Evolutionary conservation across 2,888 invertebrate genomes (phyloP), one percentile per base, ranked within the genome.

Genomic region (Mimumesa dahlbomi): DNA sequence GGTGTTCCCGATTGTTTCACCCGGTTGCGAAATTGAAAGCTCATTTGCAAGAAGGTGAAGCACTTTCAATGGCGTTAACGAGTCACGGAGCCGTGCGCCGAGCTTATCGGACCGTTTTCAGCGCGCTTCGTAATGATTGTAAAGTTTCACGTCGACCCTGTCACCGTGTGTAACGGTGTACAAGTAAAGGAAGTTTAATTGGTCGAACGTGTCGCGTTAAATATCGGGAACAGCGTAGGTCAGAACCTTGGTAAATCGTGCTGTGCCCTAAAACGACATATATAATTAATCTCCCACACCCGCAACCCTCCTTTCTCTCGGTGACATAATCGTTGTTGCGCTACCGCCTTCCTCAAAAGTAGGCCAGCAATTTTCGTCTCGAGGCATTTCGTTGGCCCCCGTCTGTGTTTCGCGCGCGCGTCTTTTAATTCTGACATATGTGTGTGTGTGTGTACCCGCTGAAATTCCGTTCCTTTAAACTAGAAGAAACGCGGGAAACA

Each of bases 271-370:
- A 78, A 76, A 75, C 70, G 65, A 64, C 76, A 46, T 40, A 68
- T 65, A 72, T 70, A 82, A 83, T 85, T 83, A 83, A 85, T 85
- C 82, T 81, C 52, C 76, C 79, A 75, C 82, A 81, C 80, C 81
- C 82, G 77, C 82, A 80, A n/a, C 78, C 74, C 79, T 75, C 82
- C 81, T 81, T 83, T 81, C 81, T 82, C 78, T 81, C 50, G 56
- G 79, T 81, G 79, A 81, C 79, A 81, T 78, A 81, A 79, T 75
- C 81, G 61, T 18, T 21, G 42, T 40, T 54, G 53, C 42, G 52
- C 52, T 61, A 68, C 56, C 61, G 63, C 53, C 73, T 71, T 66
- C 61, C 57, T 54, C 43, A 46, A 46, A 80, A 81, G 80, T 79
- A 70, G 82, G 77, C 59, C 80, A 59, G 43, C 53, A 59, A 57